Percentiles rank a stretch among this genome's conserved stretches.
These are phyloP conservation scores for Nothobranchius furzeri DNA, from an alignment of 2,113 vertebrate species.

Conservation along the genomic window DNA sequence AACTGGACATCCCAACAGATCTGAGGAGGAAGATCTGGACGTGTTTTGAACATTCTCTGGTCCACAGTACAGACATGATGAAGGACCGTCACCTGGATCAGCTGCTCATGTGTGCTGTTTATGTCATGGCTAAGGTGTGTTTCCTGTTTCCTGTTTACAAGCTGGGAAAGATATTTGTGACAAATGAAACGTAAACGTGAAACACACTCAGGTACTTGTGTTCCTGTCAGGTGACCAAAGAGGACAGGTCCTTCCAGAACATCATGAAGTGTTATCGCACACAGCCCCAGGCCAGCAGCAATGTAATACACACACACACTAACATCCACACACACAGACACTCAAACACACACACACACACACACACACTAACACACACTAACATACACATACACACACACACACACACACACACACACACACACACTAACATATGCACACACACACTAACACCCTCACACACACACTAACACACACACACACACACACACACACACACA, in stretches of 20 bases:
- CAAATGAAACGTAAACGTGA: no score
- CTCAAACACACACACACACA: neutral
- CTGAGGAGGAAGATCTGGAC: conserved; percentile 95
- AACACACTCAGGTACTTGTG: no score
- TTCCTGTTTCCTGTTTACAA: neutral
- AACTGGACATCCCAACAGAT: conserved; percentile 88
- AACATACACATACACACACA: no score
- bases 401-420: no score
- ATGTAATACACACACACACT: conserved; percentile 72
- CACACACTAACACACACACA: no score
- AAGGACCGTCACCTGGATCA: conserved; percentile 94
- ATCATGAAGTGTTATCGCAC: conserved; percentile 97
- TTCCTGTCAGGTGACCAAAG: conserved; percentile 87
- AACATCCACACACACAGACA: neutral
- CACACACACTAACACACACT: no score
- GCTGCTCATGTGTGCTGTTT: conserved; percentile 93
- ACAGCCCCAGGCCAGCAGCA: conserved; percentile 93
- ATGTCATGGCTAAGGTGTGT: conserved; percentile 88
- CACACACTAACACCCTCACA: no score
- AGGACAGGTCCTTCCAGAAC: conserved; percentile 93
- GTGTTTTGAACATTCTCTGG: conserved; percentile 89
- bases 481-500: no score
- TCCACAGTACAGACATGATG: conserved; percentile 91
- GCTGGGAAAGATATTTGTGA: no score
- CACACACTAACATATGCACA: no score